A percentile compares a stretch with the other conserved stretches of the same genome.
phyloP scores from a whole-genome alignment of 2,888 invertebrate species.

The Ophion ventricosus region DNA sequence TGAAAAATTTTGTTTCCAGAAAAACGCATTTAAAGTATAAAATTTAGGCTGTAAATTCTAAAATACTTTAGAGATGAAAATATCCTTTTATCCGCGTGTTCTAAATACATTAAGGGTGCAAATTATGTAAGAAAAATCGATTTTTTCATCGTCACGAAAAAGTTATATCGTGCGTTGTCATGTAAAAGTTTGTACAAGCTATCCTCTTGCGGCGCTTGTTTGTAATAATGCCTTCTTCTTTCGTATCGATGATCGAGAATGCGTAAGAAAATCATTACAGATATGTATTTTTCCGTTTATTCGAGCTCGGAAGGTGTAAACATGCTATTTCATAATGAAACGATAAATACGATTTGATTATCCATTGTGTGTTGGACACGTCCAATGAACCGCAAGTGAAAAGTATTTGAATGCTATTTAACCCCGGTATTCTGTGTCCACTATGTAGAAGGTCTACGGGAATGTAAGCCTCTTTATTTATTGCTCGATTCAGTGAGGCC shows the following conservation, averaged over 20 bases:
- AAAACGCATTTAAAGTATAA: no score
- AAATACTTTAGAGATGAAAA: no score
- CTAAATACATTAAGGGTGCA: no score
- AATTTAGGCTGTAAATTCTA: no score
- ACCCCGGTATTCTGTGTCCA: slow-evolving; percentile 28
- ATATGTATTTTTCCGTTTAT: slow-evolving; percentile 10
- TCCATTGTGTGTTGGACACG: slow-evolving; percentile 23
- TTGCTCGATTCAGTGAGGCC: slow-evolving; percentile 29
- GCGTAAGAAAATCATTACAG: slow-evolving; percentile 33
- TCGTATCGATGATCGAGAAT: slow-evolving; percentile 26
- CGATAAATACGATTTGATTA: slow-evolving; percentile 34
- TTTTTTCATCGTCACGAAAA: no score
- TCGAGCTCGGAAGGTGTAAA: slow-evolving; percentile 12
- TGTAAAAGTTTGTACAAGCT: no score
- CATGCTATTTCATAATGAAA: slow-evolving; percentile 6
- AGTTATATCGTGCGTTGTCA: no score
- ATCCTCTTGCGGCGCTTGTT: no score
- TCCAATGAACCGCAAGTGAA: slow-evolving; percentile 36
- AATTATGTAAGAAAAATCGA: no score
- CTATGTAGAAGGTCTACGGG: slow-evolving; percentile 17
- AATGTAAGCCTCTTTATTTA: slow-evolving; percentile 23
- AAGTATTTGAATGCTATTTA: slow-evolving; percentile 48
- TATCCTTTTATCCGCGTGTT: no score
- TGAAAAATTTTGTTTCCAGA: no score
- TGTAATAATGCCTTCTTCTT: no score